Evolutionary conservation across 2,888 invertebrate genomes (phyloP), one percentile per base, ranked within the genome.

Genomic region (Epistrophe eligans): DNA sequence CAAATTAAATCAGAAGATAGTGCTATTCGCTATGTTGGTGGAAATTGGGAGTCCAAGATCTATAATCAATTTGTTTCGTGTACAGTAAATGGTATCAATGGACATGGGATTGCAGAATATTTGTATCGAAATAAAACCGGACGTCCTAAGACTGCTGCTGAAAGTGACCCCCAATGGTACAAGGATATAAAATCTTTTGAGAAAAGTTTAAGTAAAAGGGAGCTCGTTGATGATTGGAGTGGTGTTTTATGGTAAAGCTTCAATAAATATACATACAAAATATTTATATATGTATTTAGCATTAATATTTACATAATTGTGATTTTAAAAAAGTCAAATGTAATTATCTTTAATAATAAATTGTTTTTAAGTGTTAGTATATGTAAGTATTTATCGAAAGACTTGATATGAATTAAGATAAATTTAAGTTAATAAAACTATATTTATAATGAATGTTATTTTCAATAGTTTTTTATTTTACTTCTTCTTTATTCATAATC

Each of bases 21-120:
- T 11, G 94, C 95, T 0, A 90, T 94, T 6, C 95, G 96, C 90
- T 96, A 94, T 92, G 95, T 95, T 15, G 96, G 96, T 0, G 94
- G 94, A 62, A 94, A 96, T 72, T 95, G 95, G 94, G 95, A 96
- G 88, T 95, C 96, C 0, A 94, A 95, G 58, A 94, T 96, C 93
- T 94, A 94, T 88, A 96, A 96, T 91, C 92, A 96, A 66, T 94
- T 95, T 90, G 93, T 94, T 58, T 89, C 90, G 40, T 94, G 93
- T 70, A 92, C 92, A 0, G 91, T 92, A 0, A 92, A 92, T 92
- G 95, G 95, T 0, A 91, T 95, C 0, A 93, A 94, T 0, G 96
- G 96, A 0, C 94, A 95, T 84, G 96, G 96, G 0, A 94, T 96
- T 38, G 95, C 95, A 0, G 96, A 97, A 92, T 96, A 96, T 93